Evolutionary conservation across 1,140 invertebrate genomes (phyloP).

Genomic region (Drosophila truncata): DNA sequence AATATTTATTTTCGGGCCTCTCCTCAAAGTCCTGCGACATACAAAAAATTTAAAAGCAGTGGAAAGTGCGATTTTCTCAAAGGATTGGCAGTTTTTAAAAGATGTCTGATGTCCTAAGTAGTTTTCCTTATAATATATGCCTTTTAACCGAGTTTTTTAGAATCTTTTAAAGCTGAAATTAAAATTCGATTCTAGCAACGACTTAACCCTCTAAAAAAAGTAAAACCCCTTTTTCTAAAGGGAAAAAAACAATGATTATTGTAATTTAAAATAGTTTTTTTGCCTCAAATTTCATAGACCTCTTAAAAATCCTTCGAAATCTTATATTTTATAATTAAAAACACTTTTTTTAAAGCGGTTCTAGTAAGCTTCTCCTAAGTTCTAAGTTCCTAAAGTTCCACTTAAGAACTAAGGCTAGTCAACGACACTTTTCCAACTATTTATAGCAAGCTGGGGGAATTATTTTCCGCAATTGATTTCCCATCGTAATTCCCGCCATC

Average conservation of each 20-base stretch:
- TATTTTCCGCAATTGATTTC: slow-evolving; percentile 2
- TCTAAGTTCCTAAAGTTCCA: too few species aligned
- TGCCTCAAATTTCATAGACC: neutral
- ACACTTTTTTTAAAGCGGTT: neutral
- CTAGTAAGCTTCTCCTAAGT: too few species aligned
- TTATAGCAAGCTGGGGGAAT: neutral
- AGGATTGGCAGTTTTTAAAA: slow-evolving; percentile 11
- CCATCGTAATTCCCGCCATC: neutral
- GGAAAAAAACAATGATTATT: neutral
- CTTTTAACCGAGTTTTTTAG: neutral
- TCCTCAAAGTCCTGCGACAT: slow-evolving; percentile 20
- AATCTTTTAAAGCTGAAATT: neutral
- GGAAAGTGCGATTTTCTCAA: slow-evolving; percentile 9
- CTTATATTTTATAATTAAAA: too few species aligned
- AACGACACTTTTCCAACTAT: neutral
- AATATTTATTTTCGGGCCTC: slow-evolving; percentile 47
- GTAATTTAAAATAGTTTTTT: too few species aligned
- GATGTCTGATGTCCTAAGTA: neutral
- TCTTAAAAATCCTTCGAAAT: neutral
- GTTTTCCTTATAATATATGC: too few species aligned
- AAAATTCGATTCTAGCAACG: neutral
- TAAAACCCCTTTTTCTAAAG: neutral
- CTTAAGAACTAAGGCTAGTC: neutral
- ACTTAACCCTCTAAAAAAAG: neutral
- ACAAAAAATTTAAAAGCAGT: slow-evolving; percentile 19